Evolutionary conservation across 2,797 vertebrate genomes (phyloP).

Genomic region (Crocidura indochinensis): DNA sequence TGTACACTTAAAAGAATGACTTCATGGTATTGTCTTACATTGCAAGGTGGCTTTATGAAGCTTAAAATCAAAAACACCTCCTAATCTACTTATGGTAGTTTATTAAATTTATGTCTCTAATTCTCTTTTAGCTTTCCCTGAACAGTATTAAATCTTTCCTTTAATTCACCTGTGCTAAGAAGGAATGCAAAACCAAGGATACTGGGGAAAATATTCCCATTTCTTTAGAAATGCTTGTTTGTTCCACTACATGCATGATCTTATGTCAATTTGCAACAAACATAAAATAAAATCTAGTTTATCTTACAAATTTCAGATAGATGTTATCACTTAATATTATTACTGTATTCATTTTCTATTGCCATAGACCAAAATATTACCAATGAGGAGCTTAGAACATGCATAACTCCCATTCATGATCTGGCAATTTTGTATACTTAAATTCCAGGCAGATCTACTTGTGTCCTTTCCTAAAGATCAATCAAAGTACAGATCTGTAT

Average conservation of each 20-base stretch:
- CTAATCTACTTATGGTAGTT: neutral
- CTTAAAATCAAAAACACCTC: constrained; percentile 11
- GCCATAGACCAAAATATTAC: too few relatives aligned
- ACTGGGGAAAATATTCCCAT: neutral
- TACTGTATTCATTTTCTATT: too few relatives aligned
- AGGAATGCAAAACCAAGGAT: constrained; percentile 12
- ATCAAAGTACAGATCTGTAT: too few relatives aligned
- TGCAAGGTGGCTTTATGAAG: neutral
- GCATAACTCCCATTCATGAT: too few relatives aligned
- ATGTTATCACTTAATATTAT: too few relatives aligned
- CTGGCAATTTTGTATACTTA: too few relatives aligned
- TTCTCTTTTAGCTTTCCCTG: neutral
- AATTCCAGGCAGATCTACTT: too few relatives aligned
- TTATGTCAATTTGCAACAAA: too few relatives aligned
- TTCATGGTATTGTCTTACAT: constrained; percentile 18
- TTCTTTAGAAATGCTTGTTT: constrained; percentile 33
- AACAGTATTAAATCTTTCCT: constrained; percentile 32
- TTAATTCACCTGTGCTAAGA: neutral
- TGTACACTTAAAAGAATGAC: constrained; percentile 43
- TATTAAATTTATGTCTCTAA: constrained; percentile 33
- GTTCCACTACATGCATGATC: neutral
- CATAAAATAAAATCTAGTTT: too few relatives aligned
- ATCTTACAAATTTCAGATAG: too few relatives aligned
- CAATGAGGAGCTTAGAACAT: too few relatives aligned
- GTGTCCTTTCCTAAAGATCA: too few relatives aligned